These are phyloP conservation scores for Apostichopus parvimensis DNA, from an alignment of 35 echinoderm and acorn worm genomes.

Conservation along the genomic window DNA sequence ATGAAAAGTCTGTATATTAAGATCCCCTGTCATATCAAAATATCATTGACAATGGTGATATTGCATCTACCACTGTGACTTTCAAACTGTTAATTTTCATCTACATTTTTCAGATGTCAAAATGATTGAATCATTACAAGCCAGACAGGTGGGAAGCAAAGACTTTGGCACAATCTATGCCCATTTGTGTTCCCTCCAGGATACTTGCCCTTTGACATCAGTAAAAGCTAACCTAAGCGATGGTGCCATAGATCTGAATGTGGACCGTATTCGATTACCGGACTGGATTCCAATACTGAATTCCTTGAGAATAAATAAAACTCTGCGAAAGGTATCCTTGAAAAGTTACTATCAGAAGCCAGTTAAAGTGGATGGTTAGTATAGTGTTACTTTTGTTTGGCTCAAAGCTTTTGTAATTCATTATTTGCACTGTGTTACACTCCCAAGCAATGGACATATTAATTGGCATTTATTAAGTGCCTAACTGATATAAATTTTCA, in stretches of 20 bases:
- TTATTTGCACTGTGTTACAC: no score
- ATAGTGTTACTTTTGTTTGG: no score
- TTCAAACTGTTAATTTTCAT: no score
- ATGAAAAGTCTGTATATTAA: no score
- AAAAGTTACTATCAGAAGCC: conserved; percentile 72
- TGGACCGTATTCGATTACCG: conserved; percentile 82
- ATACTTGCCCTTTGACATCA: conserved; percentile 79
- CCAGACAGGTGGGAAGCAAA: conserved; percentile 60
- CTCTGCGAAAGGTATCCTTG: conserved; percentile 68
- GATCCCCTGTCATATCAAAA: no score
- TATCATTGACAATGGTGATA: no score
- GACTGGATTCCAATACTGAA: conserved; percentile 95
- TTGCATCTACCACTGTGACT: no score
- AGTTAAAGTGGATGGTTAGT: conserved; percentile 1
- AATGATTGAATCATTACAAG: conserved; percentile 83
- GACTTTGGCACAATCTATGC: conserved; percentile 91
- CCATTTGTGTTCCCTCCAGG: conserved; percentile 92
- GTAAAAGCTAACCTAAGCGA: conserved; percentile 86
- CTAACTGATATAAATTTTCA: no score
- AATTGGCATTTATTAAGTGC: no score
- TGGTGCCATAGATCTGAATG: conserved; percentile 87
- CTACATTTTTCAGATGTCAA: not conserved
- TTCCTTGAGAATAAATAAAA: conserved; percentile 87
- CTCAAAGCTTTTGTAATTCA: no score
- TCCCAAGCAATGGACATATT: no score